These are phyloP conservation scores for Glossophaga mutica DNA, from an alignment of 2,797 vertebrate species.

Conservation along the genomic window DNA sequence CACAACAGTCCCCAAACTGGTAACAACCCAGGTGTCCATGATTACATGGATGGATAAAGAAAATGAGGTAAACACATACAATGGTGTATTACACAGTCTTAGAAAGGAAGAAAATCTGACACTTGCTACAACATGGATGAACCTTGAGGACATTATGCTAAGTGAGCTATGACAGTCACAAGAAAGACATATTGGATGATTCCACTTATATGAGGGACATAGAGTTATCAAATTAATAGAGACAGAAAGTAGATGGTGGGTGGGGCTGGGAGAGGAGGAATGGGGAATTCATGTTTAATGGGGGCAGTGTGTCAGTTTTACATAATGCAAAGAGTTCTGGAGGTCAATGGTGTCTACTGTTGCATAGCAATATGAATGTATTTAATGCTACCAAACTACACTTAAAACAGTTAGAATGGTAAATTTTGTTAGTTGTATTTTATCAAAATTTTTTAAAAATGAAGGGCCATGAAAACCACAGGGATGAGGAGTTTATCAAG, in stretches of 20 bases:
- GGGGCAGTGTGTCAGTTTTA: not conserved
- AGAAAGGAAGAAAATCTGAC: not conserved
- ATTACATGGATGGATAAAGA: not conserved
- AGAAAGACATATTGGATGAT: not conserved
- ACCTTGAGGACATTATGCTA: not conserved
- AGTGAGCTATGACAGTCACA: not conserved
- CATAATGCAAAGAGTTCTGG: not conserved
- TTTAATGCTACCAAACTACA: not conserved
- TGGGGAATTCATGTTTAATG: not conserved
- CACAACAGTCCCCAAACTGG: not conserved
- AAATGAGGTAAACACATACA: accelerated
- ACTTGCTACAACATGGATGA: too few relatives aligned
- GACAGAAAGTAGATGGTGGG: not conserved
- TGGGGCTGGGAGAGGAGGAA: not conserved
- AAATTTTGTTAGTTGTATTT: not conserved
- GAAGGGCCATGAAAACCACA: not conserved
- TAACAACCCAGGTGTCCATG: too few relatives aligned
- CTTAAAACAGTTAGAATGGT: not conserved
- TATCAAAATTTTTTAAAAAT: not conserved
- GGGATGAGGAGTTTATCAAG: not conserved
- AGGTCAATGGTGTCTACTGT: not conserved
- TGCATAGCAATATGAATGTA: not conserved
- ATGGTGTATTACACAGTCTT: too few relatives aligned
- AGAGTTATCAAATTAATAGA: not conserved
- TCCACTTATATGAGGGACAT: accelerated